phyloP scores from a whole-genome alignment of 2,888 invertebrate species.

The Drosophila niveifrons region DNA sequence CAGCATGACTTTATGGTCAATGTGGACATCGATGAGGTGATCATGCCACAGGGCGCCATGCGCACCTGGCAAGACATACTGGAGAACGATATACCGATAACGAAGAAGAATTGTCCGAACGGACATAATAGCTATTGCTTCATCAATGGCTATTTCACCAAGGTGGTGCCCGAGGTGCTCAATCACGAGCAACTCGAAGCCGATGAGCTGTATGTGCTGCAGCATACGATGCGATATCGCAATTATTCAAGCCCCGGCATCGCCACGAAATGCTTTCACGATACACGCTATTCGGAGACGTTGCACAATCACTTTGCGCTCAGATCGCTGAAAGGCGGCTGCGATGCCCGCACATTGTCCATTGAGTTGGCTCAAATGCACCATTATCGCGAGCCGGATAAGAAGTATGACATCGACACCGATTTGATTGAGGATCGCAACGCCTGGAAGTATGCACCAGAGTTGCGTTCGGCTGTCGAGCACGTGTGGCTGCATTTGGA shows the following conservation, averaged over 20 bases:
- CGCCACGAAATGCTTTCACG: constrained; percentile 96
- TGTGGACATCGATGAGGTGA: constrained; percentile 95
- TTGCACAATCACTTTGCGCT: constrained; percentile 95
- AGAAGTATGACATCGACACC: constrained; percentile 23
- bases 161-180: constrained; percentile 84
- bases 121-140: constrained; percentile 89
- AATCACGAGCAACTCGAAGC: constrained; percentile 63
- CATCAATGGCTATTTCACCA: constrained; percentile 94
- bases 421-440: constrained; percentile 63
- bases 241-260: constrained; percentile 94
- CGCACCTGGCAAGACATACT: constrained; percentile 85
- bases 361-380: constrained; percentile 69
- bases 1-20: constrained; percentile 93
- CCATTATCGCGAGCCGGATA: constrained; percentile 16
- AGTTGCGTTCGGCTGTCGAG: constrained; percentile 54
- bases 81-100: constrained; percentile 75
- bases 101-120: constrained; percentile 28
- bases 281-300: constrained; percentile 92
- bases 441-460: constrained; percentile 55
- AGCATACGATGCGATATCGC: constrained; percentile 93
- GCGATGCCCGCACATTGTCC: constrained; percentile 30
- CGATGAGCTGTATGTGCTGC: constrained; percentile 91
- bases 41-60: constrained; percentile 88
- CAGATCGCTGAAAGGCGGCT: constrained; percentile 88
- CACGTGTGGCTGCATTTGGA: constrained; percentile 59